Evolutionary conservation across 2,113 vertebrate species (phyloP), one percentile per base, ranked within the genome.

Genomic region (Dissostichus mawsoni): DNA sequence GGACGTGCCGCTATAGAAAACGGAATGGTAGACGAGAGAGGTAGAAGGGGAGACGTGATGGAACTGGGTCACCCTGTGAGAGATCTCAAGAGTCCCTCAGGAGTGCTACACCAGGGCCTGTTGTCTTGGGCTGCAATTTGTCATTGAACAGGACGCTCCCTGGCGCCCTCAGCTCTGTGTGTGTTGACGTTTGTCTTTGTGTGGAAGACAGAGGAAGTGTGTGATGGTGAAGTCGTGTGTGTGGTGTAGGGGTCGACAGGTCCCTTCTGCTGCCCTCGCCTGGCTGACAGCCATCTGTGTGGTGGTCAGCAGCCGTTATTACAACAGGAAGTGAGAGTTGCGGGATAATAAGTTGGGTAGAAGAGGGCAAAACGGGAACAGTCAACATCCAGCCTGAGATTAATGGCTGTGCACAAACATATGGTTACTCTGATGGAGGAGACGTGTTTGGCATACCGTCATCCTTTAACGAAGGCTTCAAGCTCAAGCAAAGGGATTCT

Each of bases 1-100:
- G 69, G 71, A 75, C 13, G 9, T 48, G 57, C 78, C 59, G 69
- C 68, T 71, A 62, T 80, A 66, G 23, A 58, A 57, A 74, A n/a
- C 50, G 56, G 47, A 84, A 64, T 5, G 71, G 64, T 56, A 72
- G 45, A 73, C 80, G 55, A 53, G 79, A 78, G 59, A 65, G 45
- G 55, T 36, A 83, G 59, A 89, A 89, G 77, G 86, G 86, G 79
- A 82, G 76, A 90, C 72, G 5, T 86, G 90, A 91, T 92, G 91
- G 89, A 95, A 94, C 85, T 94, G 92, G 94, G 94, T 95, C 94
- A 95, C 86, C 91, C 92, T 93, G 93, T 80, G 90, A 90, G 89
- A 87, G 87, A 87, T 91, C 88, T 89, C 85, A 52, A 73, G 81
- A 83, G 84, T 94, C 93, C 92, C 91, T 69, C 72, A 89, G 92